phyloP scores from a whole-genome alignment of 2,797 vertebrate species.

The Botia almorhae region DNA sequence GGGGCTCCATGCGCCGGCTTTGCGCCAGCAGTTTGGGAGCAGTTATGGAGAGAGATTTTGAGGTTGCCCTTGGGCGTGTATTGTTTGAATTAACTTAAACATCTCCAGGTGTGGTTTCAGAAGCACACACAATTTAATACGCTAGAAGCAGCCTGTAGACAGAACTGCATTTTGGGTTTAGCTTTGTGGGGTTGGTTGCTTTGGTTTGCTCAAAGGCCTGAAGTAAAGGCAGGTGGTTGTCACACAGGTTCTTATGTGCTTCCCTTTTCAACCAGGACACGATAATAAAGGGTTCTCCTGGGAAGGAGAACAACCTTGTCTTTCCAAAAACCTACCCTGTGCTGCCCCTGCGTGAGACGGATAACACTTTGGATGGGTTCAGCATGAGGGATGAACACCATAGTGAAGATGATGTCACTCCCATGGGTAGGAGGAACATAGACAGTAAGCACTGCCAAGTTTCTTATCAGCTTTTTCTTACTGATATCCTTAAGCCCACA shows the following conservation, averaged over 20 bases:
- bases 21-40: slow-evolving; percentile 43
- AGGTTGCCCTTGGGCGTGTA: slow-evolving; percentile 54
- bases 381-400: slow-evolving; percentile 78
- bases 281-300: slow-evolving; percentile 62
- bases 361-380: slow-evolving; percentile 65
- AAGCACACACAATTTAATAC: slow-evolving; percentile 9
- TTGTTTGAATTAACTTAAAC: slow-evolving; percentile 59
- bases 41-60: slow-evolving; percentile 45
- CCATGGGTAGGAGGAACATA: slow-evolving; percentile 83
- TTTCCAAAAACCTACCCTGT: slow-evolving; percentile 71
- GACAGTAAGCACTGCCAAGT: slow-evolving; percentile 78
- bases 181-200: slow-evolving; percentile 38
- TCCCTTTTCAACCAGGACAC: slow-evolving; percentile 69
- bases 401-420: slow-evolving; percentile 81
- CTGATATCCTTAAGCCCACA: background rate
- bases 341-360: slow-evolving; percentile 70
- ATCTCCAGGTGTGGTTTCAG: slow-evolving; percentile 58
- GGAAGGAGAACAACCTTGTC: slow-evolving; percentile 61
- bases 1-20: slow-evolving; percentile 61
- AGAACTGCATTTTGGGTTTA: slow-evolving; percentile 39
- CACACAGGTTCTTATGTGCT: slow-evolving; percentile 11
- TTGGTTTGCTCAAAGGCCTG: slow-evolving; percentile 58
- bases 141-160: slow-evolving; percentile 29
- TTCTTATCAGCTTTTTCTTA: background rate
- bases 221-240: slow-evolving; percentile 14